These are phyloP conservation scores for Lucinisca nassula DNA, from an alignment of 2,888 invertebrate genomes.

Conservation along the genomic window DNA sequence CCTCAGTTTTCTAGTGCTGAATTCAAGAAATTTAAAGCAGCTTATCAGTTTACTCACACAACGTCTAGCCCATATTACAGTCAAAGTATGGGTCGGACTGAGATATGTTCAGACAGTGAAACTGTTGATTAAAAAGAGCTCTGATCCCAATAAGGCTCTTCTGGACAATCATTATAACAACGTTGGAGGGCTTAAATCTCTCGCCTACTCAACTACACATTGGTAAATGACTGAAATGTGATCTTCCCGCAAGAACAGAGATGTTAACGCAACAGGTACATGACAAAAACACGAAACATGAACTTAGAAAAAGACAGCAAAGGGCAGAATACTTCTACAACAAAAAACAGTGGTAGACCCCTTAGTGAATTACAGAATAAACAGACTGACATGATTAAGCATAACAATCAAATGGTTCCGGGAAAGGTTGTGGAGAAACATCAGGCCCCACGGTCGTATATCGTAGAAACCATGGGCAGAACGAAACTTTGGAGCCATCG, in stretches of 20 bases:
- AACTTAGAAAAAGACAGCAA: too few species aligned
- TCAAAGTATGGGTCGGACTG: conserved; percentile 46
- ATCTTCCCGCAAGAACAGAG: neutral
- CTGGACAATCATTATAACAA: conserved; percentile 48
- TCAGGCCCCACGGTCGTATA: neutral
- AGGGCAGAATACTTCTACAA: too few species aligned
- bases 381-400: neutral
- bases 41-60: conserved; percentile 34
- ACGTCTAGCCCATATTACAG: conserved; percentile 35
- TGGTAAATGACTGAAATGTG: conserved; percentile 8
- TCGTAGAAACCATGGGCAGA: neutral
- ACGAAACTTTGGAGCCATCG: neutral
- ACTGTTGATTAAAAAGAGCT: conserved; percentile 33
- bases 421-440: conserved; percentile 2
- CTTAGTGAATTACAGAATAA: neutral
- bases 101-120: conserved; percentile 47
- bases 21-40: conserved; percentile 32
- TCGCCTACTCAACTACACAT: conserved; percentile 52
- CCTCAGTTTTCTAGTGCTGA: conserved; percentile 38
- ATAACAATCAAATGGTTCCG: conserved; percentile 6
- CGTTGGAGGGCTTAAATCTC: conserved; percentile 36
- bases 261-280: neutral
- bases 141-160: conserved; percentile 40
- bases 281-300: neutral
- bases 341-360: neutral